Evolutionary conservation across 2,797 vertebrate genomes (phyloP), one percentile per base, ranked within the genome.

Genomic region (Pterois miles): DNA sequence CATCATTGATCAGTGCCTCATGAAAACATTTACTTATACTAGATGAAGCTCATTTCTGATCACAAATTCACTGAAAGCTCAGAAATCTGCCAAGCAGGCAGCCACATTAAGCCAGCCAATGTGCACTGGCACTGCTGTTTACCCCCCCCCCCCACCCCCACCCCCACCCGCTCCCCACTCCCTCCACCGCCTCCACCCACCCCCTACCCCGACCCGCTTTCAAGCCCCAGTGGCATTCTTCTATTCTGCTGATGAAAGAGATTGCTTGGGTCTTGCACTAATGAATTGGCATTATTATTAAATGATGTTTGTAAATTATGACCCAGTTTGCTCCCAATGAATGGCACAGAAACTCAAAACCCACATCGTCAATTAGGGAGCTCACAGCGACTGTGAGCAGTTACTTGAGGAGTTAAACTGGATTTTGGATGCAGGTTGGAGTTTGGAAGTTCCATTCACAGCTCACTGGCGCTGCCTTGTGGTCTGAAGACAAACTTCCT

Each of bases 281-380:
- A 93, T 93, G 92, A 94, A 93, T 93, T 90, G 85, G 75, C 91
- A 93, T 95, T 94, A 94, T 94, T 93, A 95, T 94, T 94, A 94
- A 94, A 94, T 94, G 91, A 93, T 94, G 93, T 94, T 94, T 89
- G 89, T 92, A 90, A 91, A 93, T 93, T 71, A 92, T 93, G 93
- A 94, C 92, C 93, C 81, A 93, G 89, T 94, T 94, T 92, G 86
- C 88, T 86, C 84, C 86, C 82, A 48, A 20, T 86, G 91, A 87
- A 88, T 77, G 76, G 71, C 13, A 62, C 78, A 82, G 63, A 70
- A 90, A 86, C 82, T 83, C 72, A 78, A 92, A 91, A 90, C 74
- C 81, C 80, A 86, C 88, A 89, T 82, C 69, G 63, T 90, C 90
- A 92, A 91, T 91, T 91, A 89, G 71, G 34, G 18, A 76, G 84